A percentile compares a stretch with the other conserved stretches of the same genome.
Evolutionary conservation across 2,888 invertebrate species (phyloP).

Genomic region (Campopleginae sp.): DNA sequence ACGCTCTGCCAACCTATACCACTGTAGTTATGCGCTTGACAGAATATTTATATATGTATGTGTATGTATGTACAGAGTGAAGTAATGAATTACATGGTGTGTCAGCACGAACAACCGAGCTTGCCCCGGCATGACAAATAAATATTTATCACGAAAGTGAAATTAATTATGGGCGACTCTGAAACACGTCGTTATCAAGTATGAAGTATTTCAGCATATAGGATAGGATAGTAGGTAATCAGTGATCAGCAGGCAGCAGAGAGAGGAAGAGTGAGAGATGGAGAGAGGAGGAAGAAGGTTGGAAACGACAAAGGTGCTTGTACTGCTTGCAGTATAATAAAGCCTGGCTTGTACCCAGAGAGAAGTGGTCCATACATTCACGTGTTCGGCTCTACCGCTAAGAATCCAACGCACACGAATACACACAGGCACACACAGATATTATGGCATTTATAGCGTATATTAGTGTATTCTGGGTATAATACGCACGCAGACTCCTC

Average conservation of each 20-base stretch:
- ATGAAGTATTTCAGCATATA: conserved; percentile 46
- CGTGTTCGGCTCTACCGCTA: conserved; percentile 30
- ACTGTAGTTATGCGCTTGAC: conserved; percentile 27
- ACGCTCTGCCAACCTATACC: conserved; percentile 36
- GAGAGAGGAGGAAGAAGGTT: conserved; percentile 20
- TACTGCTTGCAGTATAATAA: conserved; percentile 34
- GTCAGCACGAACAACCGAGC: conserved; percentile 58
- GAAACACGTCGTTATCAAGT: conserved; percentile 59
- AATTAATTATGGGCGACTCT: conserved; percentile 68
- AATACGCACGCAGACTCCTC: conserved; percentile 19
- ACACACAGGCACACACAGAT: neutral
- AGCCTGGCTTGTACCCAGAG: conserved; percentile 23
- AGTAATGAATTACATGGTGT: conserved; percentile 59
- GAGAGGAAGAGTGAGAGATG: conserved; percentile 38
- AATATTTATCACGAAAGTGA: conserved; percentile 71
- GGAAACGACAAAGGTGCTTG: conserved; percentile 57
- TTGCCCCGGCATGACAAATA: conserved; percentile 60
- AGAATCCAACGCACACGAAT: conserved; percentile 34
- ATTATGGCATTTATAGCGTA: neutral
- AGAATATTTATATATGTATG: conserved; percentile 19
- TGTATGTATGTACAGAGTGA: conserved; percentile 8
- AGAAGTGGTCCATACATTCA: conserved; percentile 39
- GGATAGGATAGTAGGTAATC: conserved; percentile 45
- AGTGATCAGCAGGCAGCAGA: conserved; percentile 36
- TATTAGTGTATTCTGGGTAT: conserved; percentile 7